These are phyloP conservation scores for Poecilia wingei DNA, from an alignment of 2,797 vertebrate species.

Conservation along the genomic window DNA sequence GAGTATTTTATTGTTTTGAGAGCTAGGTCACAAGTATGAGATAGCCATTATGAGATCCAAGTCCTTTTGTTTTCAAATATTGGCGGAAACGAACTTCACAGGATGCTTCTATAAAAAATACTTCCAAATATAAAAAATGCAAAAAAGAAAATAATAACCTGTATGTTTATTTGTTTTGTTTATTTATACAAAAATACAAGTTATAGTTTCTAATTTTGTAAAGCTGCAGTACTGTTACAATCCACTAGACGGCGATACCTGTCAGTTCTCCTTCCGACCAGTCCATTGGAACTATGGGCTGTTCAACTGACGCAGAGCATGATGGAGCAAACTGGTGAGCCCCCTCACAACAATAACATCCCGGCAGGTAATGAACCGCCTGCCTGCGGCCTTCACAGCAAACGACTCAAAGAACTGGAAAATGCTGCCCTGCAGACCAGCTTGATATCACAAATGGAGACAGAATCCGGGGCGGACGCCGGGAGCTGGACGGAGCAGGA, in stretches of 20 bases:
- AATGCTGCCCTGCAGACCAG: constrained; percentile 79
- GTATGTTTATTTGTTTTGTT: background rate
- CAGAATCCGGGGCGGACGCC: constrained; percentile 53
- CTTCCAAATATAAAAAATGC: background rate
- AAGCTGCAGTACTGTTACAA: background rate
- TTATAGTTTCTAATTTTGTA: background rate
- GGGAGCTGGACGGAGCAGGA: constrained; percentile 49
- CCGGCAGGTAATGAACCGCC: constrained; percentile 50
- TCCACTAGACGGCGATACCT: constrained; percentile 49
- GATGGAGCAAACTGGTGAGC: constrained; percentile 74
- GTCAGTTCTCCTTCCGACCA: background rate
- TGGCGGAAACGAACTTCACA: background rate
- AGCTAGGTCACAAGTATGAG: background rate
- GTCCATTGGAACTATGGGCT: constrained; percentile 17
- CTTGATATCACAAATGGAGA: constrained; percentile 75
- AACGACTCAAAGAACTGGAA: constrained; percentile 79
- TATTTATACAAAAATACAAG: background rate
- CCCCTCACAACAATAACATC: constrained; percentile 44
- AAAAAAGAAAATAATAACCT: too few species aligned
- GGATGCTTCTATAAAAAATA: background rate
- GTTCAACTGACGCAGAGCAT: constrained; percentile 64
- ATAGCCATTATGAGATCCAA: background rate
- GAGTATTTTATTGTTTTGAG: background rate
- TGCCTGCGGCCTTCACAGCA: constrained; percentile 66
- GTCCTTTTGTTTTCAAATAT: background rate